phyloP scores from a whole-genome alignment of 1,140 invertebrate genomes.

The Metaphire vulgaris region DNA sequence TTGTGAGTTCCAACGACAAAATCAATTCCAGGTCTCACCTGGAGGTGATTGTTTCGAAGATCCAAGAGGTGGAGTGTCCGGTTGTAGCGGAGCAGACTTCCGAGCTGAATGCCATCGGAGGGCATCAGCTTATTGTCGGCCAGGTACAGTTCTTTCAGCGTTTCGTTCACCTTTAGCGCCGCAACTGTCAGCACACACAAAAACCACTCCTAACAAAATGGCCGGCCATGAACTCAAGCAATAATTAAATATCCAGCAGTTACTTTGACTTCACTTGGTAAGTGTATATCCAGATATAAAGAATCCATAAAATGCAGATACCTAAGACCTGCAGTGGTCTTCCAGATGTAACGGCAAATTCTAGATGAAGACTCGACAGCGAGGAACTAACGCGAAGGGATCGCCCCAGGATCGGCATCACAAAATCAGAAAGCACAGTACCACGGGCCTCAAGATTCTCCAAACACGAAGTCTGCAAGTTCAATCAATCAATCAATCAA shows the following conservation, averaged over 20 bases:
- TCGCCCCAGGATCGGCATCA: constrained; percentile 63
- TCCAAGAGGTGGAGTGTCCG: constrained; percentile 68
- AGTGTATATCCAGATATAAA: no score
- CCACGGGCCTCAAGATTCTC: constrained; percentile 64
- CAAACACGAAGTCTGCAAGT: constrained; percentile 62
- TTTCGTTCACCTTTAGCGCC: constrained; percentile 71
- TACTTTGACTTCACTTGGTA: no score
- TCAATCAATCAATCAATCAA: not conserved
- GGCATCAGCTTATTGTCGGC: constrained; percentile 71
- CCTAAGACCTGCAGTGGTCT: constrained; percentile 62
- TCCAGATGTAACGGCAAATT: constrained; percentile 65
- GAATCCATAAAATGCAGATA: no score
- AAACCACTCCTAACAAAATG: no score
- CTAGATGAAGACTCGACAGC: constrained; percentile 66
- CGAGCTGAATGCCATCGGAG: constrained; percentile 70
- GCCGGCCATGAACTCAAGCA: no score
- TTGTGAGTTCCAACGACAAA: no score
- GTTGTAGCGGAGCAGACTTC: constrained; percentile 52
- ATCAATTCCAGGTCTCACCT: no score
- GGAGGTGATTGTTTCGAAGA: constrained; percentile 58
- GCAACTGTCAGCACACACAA: constrained; percentile 58
- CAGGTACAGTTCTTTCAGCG: constrained; percentile 71
- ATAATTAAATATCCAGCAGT: no score
- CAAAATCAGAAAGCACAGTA: constrained; percentile 62
- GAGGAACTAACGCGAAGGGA: constrained; percentile 63